Conservation (phyloP, 2,113 vertebrate genomes). For the Crotophaga sulcirostris region DNA sequence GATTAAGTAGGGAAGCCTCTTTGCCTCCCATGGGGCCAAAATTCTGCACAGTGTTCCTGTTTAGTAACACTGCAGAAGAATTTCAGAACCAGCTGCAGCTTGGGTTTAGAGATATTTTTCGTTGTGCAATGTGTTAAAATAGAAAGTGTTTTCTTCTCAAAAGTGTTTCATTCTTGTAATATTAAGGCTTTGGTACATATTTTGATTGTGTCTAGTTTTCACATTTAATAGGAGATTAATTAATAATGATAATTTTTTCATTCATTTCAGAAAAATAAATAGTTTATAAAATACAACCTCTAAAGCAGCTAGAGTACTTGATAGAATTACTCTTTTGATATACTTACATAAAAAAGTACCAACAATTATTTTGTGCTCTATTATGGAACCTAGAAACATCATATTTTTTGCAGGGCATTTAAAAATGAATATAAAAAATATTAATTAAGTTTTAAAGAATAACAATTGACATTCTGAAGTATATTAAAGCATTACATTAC, state of each 20-base stretch:
- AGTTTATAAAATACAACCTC: not conserved
- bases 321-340: not conserved
- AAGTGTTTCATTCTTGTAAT: not conserved
- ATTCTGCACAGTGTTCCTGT: not conserved
- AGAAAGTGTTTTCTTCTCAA: not conserved
- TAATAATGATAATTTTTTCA: not conserved
- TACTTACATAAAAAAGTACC: not conserved
- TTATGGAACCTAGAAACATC: not conserved
- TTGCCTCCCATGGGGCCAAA: not conserved
- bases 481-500: slow-evolving; percentile 10
- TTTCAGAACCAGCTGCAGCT: not conserved
- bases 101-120: not conserved
- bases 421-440: not conserved
- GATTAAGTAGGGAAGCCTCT: not conserved
- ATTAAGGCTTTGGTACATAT: not conserved
- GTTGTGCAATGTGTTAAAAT: not conserved
- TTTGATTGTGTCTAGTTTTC: not conserved
- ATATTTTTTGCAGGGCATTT: not conserved
- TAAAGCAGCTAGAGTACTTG: not conserved
- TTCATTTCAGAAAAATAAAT: not conserved
- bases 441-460: not conserved
- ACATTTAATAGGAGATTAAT: not conserved
- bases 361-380: not conserved
- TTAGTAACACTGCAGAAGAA: not conserved
- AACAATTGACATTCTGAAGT: not conserved